Evolutionary conservation across 2,888 invertebrate genomes (phyloP), one percentile per base, ranked within the genome.

Genomic region (Phytoseiulus persimilis): DNA sequence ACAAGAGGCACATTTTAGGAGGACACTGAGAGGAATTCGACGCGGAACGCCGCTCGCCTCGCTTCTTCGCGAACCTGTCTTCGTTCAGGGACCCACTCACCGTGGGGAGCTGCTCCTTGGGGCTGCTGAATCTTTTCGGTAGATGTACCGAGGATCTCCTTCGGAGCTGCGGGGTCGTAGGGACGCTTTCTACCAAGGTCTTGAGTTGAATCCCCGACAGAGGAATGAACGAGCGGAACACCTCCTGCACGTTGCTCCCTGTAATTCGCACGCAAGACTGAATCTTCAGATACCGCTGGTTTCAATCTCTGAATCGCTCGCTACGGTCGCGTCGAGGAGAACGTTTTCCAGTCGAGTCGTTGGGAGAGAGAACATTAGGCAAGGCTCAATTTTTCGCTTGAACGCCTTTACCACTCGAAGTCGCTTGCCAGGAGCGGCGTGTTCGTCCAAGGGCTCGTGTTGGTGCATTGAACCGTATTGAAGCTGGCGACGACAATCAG

Each of bases 211-310:
- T 95, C 91, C 95, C 95, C 90, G 96, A 95, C 90, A 96, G 94
- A 83, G 95, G 95, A 91, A 96, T 94, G 92, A 97, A 95, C 90
- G 95, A 95, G 92, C 95, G 95, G 93, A 97, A 97, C 90, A 96
- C 94, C 91, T 96, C 96, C 92, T 95, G 95, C 91, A 96, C 95
- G 92, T 95, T 95, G 92, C 94, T 94, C 92, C 96, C 95, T 87
- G 87, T 5, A 32, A 87, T 39, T 11, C 14, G 18, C 65, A 65
- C 65, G 28, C 65, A 28, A 14, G 65, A 18, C 65, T 65, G 18
- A 65, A 6, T 1, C 23, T 65, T 23, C n/a, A n/a, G n/a, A n/a
- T n/a, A n/a, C n/a, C 65, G 28, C 28, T 65, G 11, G 28, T 2
- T 28, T 65, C 65, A 65, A 65, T 65, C 18, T 18, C 65, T 65